Percentiles rank a stretch among this genome's conserved stretches.
These are phyloP conservation scores for Lamproptera curius DNA, from an alignment of 2,888 invertebrate genomes.

Conservation along the genomic window DNA sequence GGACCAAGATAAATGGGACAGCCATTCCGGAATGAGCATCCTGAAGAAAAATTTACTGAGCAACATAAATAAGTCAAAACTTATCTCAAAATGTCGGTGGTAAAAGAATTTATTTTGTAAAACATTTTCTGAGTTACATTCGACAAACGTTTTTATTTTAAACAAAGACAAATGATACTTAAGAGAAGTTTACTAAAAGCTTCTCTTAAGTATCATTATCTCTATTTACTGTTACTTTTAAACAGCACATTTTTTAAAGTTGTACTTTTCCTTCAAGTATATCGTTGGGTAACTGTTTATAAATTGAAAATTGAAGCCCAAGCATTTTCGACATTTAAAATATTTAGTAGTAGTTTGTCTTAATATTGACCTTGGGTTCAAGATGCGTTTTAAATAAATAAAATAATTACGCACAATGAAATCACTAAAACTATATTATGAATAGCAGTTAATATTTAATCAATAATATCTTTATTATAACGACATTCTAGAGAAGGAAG, in stretches of 20 bases:
- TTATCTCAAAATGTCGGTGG: neutral
- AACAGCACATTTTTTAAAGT: neutral
- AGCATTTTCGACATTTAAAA: no score
- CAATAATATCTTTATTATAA: no score
- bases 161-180: neutral
- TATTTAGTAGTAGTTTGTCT: no score
- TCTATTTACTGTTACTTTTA: neutral
- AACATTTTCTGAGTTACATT: neutral
- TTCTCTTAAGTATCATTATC: neutral
- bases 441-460: no score
- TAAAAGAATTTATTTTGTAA: neutral
- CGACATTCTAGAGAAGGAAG: no score
- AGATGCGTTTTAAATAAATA: no score
- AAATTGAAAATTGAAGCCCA: no score
- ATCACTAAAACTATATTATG: no score
- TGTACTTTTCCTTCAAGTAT: neutral
- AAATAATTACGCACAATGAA: no score
- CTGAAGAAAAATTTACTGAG: neutral
- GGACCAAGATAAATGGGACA: neutral
- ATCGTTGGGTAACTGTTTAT: no score
- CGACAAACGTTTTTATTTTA: neutral
- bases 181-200: neutral
- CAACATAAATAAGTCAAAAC: conserved; percentile 1
- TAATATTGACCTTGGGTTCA: no score
- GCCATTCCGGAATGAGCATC: neutral